Evolutionary conservation across 2,113 vertebrate species (phyloP), one percentile per base, ranked within the genome.

Genomic region (Cryptomyrus ogoouensis): DNA sequence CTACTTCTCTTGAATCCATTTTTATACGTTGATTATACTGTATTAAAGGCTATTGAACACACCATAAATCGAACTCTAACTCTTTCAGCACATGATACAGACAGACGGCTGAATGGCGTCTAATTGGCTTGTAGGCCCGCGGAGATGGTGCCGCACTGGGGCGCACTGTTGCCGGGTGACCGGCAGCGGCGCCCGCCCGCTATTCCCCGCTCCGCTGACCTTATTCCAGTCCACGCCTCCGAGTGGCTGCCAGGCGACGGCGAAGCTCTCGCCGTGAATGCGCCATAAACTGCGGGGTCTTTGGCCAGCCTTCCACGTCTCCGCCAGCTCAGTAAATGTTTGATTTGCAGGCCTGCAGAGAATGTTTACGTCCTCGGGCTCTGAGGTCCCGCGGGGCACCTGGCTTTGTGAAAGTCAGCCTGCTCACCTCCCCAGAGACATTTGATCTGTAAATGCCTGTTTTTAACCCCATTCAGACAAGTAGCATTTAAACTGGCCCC

Each of bases 91-190:
- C n/a, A 35, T 27, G 85, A 50, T 50, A 52, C n/a, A 52, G 85
- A 19, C 83, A 85, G 46, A 10, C 15, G n/a, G 3, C 24, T 87
- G 17, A 12, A 87, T 35, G 12, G 49, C 50, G 2, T 3, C 85
- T 31, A 10, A 35, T 53, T 27, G 27, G 83, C 24, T 84, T 47
- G 42, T 84, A 24, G 56, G 13, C 21, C 17, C 9, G n/a, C 44
- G 12, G 44, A 49, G 53, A 70, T 86, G 70, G 70, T 5, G 83
- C 93, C 90, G 88, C 93, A 86, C 84, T 77, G 80, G 88, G 91
- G 91, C 91, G 90, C 35, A 6, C 90, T 74, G 94, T 95, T 94
- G 92, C 94, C 90, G 88, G 87, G 93, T 90, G 92, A 93, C 92
- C 83, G 31, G 83, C 53, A 58, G 91, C 35, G 87, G 86, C 90